Evolutionary conservation across 2,797 vertebrate species (phyloP).

Genomic region (Philypnodon macrostomus): DNA sequence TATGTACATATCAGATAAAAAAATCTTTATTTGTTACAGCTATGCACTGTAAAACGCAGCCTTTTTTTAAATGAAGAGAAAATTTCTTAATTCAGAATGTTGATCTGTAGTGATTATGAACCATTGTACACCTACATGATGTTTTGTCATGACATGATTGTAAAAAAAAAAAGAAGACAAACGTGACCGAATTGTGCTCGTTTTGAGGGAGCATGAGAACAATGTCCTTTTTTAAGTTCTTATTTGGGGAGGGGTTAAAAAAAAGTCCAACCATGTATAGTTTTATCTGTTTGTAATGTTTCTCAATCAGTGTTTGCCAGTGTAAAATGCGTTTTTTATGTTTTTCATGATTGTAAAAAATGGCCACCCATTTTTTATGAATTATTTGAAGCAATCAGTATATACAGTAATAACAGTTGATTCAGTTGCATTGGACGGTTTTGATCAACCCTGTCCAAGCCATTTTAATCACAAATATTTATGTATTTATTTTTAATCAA

Average conservation of each 20-base stretch:
- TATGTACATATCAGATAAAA: constrained; percentile 91
- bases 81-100: constrained; percentile 98
- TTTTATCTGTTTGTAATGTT: constrained; percentile 75
- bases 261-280: constrained; percentile 70
- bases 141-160: constrained; percentile 97
- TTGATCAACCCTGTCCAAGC: constrained; percentile 63
- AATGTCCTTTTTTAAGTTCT: constrained; percentile 71
- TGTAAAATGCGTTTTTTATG: constrained; percentile 83
- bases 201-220: constrained; percentile 76
- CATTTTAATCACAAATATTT: constrained; percentile 73
- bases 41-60: constrained; percentile 99
- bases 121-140: constrained; percentile 89
- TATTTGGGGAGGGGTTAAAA: constrained; percentile 50
- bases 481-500: constrained; percentile 82
- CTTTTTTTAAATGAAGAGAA: constrained; percentile 90
- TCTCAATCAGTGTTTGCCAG: constrained; percentile 78
- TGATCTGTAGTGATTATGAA: constrained; percentile 92
- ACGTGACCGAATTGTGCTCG: constrained; percentile 70
- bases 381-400: constrained; percentile 61
- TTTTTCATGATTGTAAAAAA: constrained; percentile 89
- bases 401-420: constrained; percentile 47
- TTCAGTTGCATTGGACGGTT: constrained; percentile 64
- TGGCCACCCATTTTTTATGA: constrained; percentile 76
- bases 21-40: constrained; percentile 99
- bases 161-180: constrained; percentile 70